Conservation (phyloP, 2,888 invertebrate genomes). For the Campaea margaritaria region DNA sequence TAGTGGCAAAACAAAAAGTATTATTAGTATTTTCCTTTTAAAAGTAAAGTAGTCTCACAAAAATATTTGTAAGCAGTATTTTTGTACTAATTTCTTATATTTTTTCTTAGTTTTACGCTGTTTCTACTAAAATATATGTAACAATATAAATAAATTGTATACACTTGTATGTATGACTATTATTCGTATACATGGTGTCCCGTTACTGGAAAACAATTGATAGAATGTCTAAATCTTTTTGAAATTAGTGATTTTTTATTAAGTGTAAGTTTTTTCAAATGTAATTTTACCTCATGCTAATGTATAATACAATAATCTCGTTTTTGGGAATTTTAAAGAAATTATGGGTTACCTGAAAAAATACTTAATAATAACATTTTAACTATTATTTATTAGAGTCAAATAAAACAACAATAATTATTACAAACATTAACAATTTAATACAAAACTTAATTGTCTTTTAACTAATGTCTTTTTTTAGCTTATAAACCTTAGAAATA, state of each 20-base stretch:
- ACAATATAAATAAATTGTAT: conserved; percentile 78
- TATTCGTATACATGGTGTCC: conserved; percentile 32
- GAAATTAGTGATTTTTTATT: too few species aligned
- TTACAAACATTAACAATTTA: conserved; percentile 40
- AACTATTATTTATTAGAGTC: too few species aligned
- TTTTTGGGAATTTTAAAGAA: too few species aligned
- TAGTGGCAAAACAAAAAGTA: conserved; percentile 6
- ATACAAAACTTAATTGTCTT: conserved; percentile 54
- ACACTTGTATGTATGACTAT: conserved; percentile 67
- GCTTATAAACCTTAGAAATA: conserved; percentile 27
- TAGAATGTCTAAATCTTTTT: too few species aligned
- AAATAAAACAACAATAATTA: conserved; percentile 37
- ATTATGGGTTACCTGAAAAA: too few species aligned
- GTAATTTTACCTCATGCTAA: too few species aligned
- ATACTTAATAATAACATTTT: too few species aligned
- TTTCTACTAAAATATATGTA: conserved; percentile 78
- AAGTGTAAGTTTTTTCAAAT: too few species aligned
- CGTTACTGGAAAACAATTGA: too few species aligned
- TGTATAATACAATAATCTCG: too few species aligned
- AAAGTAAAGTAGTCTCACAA: conserved; percentile 43
- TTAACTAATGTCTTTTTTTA: conserved; percentile 56
- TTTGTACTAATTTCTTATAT: conserved; percentile 80
- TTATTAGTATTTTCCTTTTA: conserved; percentile 43
- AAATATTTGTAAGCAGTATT: conserved; percentile 72
- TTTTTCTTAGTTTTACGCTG: conserved; percentile 71